Evolutionary conservation across 2,888 invertebrate genomes (phyloP).

Genomic region (Eupeodes luniger): DNA sequence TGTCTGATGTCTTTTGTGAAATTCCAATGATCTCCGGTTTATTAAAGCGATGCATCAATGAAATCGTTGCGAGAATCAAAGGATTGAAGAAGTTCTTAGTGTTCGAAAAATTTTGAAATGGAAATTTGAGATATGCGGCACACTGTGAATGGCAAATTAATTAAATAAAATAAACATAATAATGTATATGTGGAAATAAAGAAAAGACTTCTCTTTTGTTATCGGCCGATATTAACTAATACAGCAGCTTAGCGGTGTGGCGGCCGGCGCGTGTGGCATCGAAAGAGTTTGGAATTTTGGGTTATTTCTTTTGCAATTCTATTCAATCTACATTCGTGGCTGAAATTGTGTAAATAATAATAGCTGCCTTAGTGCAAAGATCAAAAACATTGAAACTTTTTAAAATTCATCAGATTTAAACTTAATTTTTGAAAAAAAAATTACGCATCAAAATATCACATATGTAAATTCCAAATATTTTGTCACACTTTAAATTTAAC

Average conservation of each 20-base stretch:
- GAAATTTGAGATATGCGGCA: conserved; percentile 58
- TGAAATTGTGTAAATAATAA: no score
- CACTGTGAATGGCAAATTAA: conserved; percentile 49
- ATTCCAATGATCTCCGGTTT: conserved; percentile 58
- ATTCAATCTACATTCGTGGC: no score
- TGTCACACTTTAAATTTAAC: no score
- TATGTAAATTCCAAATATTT: no score
- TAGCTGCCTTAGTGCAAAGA: no score
- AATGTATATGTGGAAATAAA: neutral
- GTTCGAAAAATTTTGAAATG: conserved; percentile 25
- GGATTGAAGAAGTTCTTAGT: conserved; percentile 48
- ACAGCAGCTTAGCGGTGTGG: no score
- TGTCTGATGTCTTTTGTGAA: conserved; percentile 36
- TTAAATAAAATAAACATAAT: conserved; percentile 23
- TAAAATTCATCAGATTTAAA: no score
- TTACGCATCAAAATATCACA: no score
- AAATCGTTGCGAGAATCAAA: conserved; percentile 47
- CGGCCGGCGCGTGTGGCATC: conserved; percentile 37
- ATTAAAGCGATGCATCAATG: conserved; percentile 53
- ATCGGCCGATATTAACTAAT: no score
- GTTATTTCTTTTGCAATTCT: neutral
- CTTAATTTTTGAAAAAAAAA: no score
- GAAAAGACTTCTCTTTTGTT: neutral
- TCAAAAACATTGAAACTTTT: no score
- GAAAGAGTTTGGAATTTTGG: conserved; percentile 9